These are phyloP conservation scores for Callaeas wilsoni DNA, from an alignment of 2,113 vertebrate genomes.

Conservation along the genomic window DNA sequence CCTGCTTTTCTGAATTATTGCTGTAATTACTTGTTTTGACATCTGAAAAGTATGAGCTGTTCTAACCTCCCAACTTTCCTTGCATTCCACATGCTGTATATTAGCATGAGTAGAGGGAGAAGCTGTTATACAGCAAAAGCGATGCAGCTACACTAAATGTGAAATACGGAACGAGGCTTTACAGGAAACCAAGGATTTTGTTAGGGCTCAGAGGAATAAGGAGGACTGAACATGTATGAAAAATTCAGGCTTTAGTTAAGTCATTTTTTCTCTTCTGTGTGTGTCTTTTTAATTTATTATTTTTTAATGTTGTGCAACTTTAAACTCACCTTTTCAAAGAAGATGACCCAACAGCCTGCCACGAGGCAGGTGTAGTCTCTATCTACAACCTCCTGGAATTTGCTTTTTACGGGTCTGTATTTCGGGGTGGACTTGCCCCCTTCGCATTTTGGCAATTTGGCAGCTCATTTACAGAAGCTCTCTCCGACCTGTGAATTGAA, in stretches of 20 bases:
- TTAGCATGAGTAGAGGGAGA: not conserved
- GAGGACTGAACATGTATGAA: not conserved
- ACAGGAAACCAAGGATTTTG: not conserved
- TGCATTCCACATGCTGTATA: not conserved
- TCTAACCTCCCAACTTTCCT: not conserved
- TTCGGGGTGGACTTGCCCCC: not conserved
- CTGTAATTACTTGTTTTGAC: slow-evolving; percentile 10
- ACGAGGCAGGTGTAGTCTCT: not conserved
- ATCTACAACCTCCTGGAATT: not conserved
- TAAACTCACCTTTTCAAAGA: not conserved
- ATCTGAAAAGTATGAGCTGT: not conserved
- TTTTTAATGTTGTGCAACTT: not conserved
- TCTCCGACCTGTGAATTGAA: not conserved
- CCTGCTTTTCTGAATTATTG: not conserved
- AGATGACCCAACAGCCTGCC: not conserved
- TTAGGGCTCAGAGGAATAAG: not conserved
- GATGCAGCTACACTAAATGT: not conserved
- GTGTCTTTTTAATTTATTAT: not conserved
- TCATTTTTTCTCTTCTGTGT: not conserved
- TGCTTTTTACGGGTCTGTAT: not conserved
- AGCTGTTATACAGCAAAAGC: not conserved
- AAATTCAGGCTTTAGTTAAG: not conserved
- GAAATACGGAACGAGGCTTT: not conserved
- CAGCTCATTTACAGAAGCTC: not conserved
- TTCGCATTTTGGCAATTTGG: not conserved